These are phyloP conservation scores for Drosophila aff. DNA, from an alignment of 1,140 invertebrate genomes.

Conservation along the genomic window DNA sequence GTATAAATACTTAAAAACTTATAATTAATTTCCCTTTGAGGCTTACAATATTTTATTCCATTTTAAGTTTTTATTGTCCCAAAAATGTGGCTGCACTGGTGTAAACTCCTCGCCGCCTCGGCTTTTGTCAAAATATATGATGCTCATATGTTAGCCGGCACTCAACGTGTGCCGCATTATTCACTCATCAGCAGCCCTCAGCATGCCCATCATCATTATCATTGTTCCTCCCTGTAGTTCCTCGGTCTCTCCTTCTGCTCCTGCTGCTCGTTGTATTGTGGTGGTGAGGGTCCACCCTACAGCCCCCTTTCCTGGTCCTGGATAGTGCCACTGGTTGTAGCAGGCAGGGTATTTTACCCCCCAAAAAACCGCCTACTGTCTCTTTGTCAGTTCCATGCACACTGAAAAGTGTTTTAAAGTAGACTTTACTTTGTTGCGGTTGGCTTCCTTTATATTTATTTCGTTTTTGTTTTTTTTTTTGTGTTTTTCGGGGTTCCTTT, in stretches of 20 bases:
- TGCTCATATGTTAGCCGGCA: slow-evolving; percentile 74
- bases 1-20: background rate
- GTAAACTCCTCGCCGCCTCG: slow-evolving; percentile 13
- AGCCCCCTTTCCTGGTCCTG: slow-evolving; percentile 13
- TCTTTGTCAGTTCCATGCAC: slow-evolving; percentile 64
- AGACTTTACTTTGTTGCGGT: slow-evolving; percentile 69
- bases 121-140: slow-evolving; percentile 75
- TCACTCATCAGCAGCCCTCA: slow-evolving; percentile 73
- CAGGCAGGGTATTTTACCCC: background rate
- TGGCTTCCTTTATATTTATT: slow-evolving; percentile 64
- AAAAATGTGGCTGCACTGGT: slow-evolving; percentile 3
- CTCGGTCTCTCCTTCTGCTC: slow-evolving; percentile 14
- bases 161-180: slow-evolving; percentile 76
- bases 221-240: slow-evolving; percentile 63
- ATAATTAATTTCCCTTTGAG: background rate
- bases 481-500: slow-evolving; percentile 30
- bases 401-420: slow-evolving; percentile 71
- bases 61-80: background rate
- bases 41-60: rapidly evolving
- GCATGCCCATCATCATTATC: slow-evolving; percentile 75
- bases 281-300: slow-evolving; percentile 19
- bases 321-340: slow-evolving; percentile 37
- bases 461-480: slow-evolving; percentile 22
- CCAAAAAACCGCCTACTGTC: slow-evolving; percentile 34
- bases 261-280: slow-evolving; percentile 18